These are phyloP conservation scores for Drosophila mimica DNA, from an alignment of 2,888 invertebrate genomes.

Conservation along the genomic window DNA sequence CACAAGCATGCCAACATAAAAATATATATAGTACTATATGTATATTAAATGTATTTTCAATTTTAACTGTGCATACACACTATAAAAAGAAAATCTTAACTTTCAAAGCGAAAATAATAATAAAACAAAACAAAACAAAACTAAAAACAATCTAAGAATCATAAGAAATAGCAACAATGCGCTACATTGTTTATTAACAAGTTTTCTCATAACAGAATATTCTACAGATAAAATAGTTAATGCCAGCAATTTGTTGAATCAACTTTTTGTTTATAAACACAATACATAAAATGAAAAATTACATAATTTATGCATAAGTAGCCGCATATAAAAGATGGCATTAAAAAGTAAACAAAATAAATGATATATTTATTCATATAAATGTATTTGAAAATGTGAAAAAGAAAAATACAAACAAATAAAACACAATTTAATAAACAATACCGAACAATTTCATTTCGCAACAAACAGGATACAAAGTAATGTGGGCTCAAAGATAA, in stretches of 20 bases:
- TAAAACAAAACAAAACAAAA: background rate
- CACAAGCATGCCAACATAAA: conserved; percentile 57
- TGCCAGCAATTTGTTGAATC: conserved; percentile 54
- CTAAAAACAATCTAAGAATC: conserved; percentile 29
- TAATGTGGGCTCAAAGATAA: background rate
- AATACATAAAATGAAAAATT: conserved; percentile 53
- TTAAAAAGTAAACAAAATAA: conserved; percentile 66
- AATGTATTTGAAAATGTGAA: conserved; percentile 81
- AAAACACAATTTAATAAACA: conserved; percentile 80
- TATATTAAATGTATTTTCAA: conserved; percentile 33
- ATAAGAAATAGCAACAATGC: conserved; percentile 47
- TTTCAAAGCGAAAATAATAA: conserved; percentile 23
- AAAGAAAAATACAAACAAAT: conserved; percentile 74
- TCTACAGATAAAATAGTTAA: conserved; percentile 54
- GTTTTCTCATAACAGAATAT: conserved; percentile 35
- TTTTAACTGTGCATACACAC: conserved; percentile 53
- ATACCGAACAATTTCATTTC: conserved; percentile 10
- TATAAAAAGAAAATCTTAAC: conserved; percentile 10
- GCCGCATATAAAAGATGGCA: conserved; percentile 68
- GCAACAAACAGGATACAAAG: background rate
- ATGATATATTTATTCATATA: conserved; percentile 81
- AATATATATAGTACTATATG: conserved; percentile 28
- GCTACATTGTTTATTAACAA: conserved; percentile 47
- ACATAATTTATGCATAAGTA: conserved; percentile 66
- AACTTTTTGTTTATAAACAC: conserved; percentile 49